Evolutionary conservation across 2,797 vertebrate species (phyloP).

Genomic region (Bufotes viridis): DNA sequence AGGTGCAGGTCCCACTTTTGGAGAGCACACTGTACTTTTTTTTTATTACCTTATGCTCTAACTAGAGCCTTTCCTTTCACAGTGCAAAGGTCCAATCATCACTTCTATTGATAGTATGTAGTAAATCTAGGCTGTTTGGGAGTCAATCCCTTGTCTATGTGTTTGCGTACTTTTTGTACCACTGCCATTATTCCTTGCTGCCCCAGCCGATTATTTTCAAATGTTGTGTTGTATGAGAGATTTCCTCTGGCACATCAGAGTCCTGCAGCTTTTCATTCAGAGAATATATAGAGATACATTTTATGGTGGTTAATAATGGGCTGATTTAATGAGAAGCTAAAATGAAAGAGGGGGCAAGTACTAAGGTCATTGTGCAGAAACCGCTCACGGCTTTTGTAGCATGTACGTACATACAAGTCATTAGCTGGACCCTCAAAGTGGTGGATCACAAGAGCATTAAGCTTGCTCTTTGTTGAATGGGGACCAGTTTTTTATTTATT

Average conservation of each 20-base stretch:
- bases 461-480: constrained; percentile 5
- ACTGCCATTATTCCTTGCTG: background rate
- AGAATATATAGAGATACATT: constrained; percentile 15
- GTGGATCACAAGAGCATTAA: constrained; percentile 29
- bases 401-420: constrained; percentile 30
- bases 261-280: constrained; percentile 40
- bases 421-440: constrained; percentile 17
- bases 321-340: constrained; percentile 39
- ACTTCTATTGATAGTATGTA: background rate
- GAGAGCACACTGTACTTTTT: too few species aligned
- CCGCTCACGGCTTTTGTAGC: constrained; percentile 11
- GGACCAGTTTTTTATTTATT: background rate
- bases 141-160: background rate
- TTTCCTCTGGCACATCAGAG: constrained; percentile 14
- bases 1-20: too few species aligned
- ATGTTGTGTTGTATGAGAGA: constrained; percentile 7
- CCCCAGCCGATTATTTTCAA: constrained; percentile 17
- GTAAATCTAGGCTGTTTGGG: background rate
- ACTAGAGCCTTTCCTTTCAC: background rate
- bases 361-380: background rate
- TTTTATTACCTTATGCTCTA: too few species aligned
- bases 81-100: background rate
- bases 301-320: constrained; percentile 29
- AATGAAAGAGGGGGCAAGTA: constrained; percentile 18
- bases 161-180: constrained; percentile 29